Percentiles rank a stretch among this genome's conserved stretches.
These are phyloP conservation scores for Botia almorhae DNA, from an alignment of 2,797 vertebrate species.

Conservation along the genomic window DNA sequence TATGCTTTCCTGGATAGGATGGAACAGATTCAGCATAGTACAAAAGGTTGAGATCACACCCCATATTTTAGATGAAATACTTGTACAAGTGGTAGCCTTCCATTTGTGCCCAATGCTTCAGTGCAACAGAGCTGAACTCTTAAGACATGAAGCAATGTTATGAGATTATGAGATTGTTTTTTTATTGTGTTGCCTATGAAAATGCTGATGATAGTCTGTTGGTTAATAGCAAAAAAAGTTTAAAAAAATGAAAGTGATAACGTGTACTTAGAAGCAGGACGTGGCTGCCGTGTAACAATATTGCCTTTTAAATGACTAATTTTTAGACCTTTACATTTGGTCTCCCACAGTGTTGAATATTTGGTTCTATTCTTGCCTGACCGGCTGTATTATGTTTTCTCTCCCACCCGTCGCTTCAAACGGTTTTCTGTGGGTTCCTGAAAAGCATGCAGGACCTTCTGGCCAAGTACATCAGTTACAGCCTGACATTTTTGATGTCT, in stretches of 20 bases:
- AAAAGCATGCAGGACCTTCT: slow-evolving; percentile 70
- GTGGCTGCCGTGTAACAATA: not conserved
- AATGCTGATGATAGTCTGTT: slow-evolving; percentile 10
- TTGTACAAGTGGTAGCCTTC: slow-evolving; percentile 48
- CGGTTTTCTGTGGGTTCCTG: slow-evolving; percentile 68
- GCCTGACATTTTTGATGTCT: slow-evolving; percentile 69
- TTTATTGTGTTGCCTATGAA: not conserved
- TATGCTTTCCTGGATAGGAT: slow-evolving; percentile 67
- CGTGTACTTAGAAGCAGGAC: slow-evolving; percentile 48
- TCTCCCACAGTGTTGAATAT: not conserved
- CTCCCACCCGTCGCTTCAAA: slow-evolving; percentile 71
- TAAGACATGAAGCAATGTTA: not conserved
- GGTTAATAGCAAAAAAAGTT: not conserved
- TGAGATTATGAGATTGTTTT: not conserved
- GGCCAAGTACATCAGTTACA: slow-evolving; percentile 66
- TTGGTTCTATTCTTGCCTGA: not conserved
- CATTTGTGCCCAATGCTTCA: slow-evolving; percentile 1
- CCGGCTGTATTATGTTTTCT: slow-evolving; percentile 70
- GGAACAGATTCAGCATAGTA: slow-evolving; percentile 65
- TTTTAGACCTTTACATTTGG: not conserved
- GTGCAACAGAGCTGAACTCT: not conserved
- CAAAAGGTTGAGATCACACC: slow-evolving; percentile 68
- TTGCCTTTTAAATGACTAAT: not conserved
- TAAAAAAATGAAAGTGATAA: slow-evolving; percentile 57
- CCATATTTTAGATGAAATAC: slow-evolving; percentile 64